phyloP scores from a whole-genome alignment of 2,797 vertebrate species.

The Semaprochilodus insignis region DNA sequence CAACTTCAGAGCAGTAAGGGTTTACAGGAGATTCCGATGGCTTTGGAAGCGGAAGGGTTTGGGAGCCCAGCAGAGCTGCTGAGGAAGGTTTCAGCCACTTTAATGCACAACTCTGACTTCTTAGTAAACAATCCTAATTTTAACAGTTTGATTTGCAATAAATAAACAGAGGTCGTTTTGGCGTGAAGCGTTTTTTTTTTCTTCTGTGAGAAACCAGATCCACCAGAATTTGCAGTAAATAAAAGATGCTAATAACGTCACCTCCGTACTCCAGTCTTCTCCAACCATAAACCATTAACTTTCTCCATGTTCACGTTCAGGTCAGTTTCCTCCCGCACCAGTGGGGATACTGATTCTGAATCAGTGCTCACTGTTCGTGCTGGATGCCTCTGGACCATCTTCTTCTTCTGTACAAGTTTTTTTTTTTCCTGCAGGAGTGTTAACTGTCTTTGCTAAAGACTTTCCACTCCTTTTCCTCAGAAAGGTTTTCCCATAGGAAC shows the following conservation, averaged over 20 bases:
- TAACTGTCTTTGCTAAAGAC: neutral
- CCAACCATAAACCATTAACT: too few species aligned
- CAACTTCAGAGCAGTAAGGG: neutral
- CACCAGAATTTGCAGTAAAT: neutral
- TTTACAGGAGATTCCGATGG: neutral
- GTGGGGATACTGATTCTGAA: too few species aligned
- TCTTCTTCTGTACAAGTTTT: too few species aligned
- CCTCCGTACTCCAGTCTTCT: too few species aligned
- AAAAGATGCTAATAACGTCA: neutral
- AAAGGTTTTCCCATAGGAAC: neutral
- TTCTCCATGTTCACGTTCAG: too few species aligned
- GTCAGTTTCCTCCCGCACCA: too few species aligned
- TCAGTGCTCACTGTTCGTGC: too few species aligned
- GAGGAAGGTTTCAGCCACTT: neutral
- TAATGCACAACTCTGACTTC: constrained; percentile 6
- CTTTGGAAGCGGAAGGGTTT: neutral
- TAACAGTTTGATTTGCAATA: constrained; percentile 34
- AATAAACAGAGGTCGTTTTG: constrained; percentile 11
- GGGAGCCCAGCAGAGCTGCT: neutral
- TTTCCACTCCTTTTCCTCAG: neutral
- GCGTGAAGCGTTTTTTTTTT: neutral
- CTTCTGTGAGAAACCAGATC: neutral
- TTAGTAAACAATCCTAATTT: constrained; percentile 2
- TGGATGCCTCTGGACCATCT: too few species aligned
- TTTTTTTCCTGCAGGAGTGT: neutral